Evolutionary conservation across 2,113 vertebrate species (phyloP).

Genomic region (Genyomyrus donnyi): DNA sequence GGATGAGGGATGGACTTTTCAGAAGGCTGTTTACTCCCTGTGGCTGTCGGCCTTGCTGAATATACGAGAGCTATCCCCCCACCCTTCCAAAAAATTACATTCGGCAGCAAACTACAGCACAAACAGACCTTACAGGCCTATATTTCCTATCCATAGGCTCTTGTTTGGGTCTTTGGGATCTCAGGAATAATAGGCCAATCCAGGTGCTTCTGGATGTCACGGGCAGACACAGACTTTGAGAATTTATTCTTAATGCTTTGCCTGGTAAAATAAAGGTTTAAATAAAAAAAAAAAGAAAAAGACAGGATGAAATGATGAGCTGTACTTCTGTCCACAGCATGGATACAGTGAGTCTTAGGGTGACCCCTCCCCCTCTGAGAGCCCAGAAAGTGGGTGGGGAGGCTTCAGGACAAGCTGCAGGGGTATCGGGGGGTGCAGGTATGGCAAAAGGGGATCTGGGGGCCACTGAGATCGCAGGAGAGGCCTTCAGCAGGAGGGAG

Average conservation of each 20-base stretch:
- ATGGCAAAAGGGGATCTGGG: neutral
- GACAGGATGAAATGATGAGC: neutral
- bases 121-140: neutral
- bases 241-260: no score
- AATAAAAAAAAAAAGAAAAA: no score
- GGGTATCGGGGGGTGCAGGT: neutral
- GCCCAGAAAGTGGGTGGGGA: neutral
- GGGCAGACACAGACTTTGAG: neutral
- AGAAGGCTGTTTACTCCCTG: neutral
- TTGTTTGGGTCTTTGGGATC: neutral
- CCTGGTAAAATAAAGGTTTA: no score
- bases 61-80: neutral
- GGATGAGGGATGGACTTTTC: neutral
- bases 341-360: neutral
- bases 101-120: neutral
- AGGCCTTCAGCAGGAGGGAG: conserved; percentile 7
- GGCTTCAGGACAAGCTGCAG: neutral
- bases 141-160: neutral
- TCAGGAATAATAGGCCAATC: neutral
- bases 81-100: neutral
- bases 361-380: neutral
- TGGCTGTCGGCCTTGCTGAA: neutral
- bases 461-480: neutral
- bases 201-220: neutral
- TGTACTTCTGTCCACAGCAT: neutral